Percentiles rank a stretch among this genome's conserved stretches.
phyloP scores from a whole-genome alignment of 2,888 invertebrate species.

The Frankliniella intonsa region DNA sequence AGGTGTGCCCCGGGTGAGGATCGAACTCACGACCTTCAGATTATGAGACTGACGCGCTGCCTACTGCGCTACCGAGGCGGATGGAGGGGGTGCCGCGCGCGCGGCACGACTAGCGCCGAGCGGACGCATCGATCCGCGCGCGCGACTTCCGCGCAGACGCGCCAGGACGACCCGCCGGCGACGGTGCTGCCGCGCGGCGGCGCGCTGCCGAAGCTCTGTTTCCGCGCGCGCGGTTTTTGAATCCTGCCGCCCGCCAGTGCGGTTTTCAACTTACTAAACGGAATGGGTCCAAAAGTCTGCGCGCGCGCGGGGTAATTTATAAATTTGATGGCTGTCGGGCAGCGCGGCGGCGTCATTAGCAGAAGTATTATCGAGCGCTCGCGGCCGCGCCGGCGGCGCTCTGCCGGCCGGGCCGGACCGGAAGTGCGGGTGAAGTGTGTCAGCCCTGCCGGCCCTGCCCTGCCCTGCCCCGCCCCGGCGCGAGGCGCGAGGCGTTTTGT shows the following conservation, averaged over 20 bases:
- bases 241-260: too few relatives aligned
- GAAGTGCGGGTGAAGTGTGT: not conserved
- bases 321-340: too few relatives aligned
- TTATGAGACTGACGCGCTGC: slow-evolving; percentile 26
- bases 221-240: not conserved
- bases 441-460: not conserved
- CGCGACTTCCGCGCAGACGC: not conserved
- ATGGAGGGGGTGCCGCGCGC: not conserved
- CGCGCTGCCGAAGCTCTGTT: not conserved
- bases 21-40: slow-evolving; percentile 26
- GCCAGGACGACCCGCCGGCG: too few relatives aligned
- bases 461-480: not conserved
- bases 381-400: too few relatives aligned
- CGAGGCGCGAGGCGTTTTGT: not conserved
- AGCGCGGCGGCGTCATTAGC: too few relatives aligned
- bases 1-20: slow-evolving; percentile 23
- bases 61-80: slow-evolving; percentile 25
- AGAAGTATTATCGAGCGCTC: too few relatives aligned
- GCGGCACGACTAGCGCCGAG: not conserved
- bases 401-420: too few relatives aligned
- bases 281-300: too few relatives aligned
- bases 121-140: not conserved
- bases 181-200: slow-evolving; percentile 11
- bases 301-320: too few relatives aligned
- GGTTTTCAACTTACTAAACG: too few relatives aligned